Base-by-base conservation (phyloP, 2,888 invertebrate genomes). In the Drosophila formosana region DNA sequence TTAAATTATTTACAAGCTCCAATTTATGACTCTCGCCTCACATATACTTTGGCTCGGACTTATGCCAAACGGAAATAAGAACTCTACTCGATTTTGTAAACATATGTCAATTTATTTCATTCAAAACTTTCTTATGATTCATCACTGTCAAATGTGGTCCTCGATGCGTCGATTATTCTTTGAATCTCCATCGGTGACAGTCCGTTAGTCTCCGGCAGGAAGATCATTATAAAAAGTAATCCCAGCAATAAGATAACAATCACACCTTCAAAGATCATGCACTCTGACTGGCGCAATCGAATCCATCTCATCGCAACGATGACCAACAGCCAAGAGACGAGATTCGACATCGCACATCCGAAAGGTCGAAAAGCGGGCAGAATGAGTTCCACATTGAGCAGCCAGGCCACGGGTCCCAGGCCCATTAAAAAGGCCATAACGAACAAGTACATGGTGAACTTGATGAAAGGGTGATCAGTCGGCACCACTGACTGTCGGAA, bases 1-100 rank as follows among this genome's bases (percentile, higher is more conserved):
- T 53, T 53, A 66, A 74, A 77, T 77, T 77, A 82, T 80, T 68
- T 74, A 60, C 68, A 63, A 65, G 57, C 37, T 39, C 11, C 26
- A 41, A 25, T 11, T 18, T 47, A n/a, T 23, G n/a, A 4, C 39
- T 13, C 13, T 3, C 3, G 39, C 13, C 4, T 39, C 39, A 11
- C 9, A 34, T 11, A 13, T 39, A 13, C 13, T 41, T 41, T 13
- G 3, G 39, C 28, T 28, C 9, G 46, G 13, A 18, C n/a, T 11
- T 9, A 37, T 18, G 18, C 28, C 13, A 47, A 3, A 23, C 30
- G 9, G 3, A 50, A 23, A 18, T 18, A 4, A 8, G 23, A 11
- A 47, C 13, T 5, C 32, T 18, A 18, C 18, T 18, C 30, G 7
- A 28, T 5, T 28, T 28, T 6, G 30, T 6, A 30, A 30, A 30